Evolutionary conservation across 2,888 invertebrate species (phyloP), one percentile per base, ranked within the genome.

Genomic region (Epinotia demarniana): DNA sequence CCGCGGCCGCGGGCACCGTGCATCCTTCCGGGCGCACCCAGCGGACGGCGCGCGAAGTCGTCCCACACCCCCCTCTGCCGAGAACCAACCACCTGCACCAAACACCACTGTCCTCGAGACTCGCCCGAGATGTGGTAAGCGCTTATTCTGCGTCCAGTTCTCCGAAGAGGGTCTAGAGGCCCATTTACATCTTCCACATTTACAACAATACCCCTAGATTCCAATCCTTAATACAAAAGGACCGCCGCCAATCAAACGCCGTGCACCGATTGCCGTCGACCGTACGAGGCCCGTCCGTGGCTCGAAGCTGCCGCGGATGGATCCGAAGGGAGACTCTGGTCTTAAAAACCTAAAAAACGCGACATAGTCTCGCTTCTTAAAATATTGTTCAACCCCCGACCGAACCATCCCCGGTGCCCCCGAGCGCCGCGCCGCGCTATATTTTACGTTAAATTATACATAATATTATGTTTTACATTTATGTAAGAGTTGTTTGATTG

Each of bases 391-490:
- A 16, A 23, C 19, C 19, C 63, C 46, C 18, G 43, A 57, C 23
- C 11, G 61, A 62, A 13, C 61, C 80, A 79, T 77, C 77, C 79
- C 80, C 72, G 67, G 79, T 79, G 85, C 89, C 88, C 80, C 72
- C 66, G 79, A 79, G 85, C 89, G 89, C 81, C 88, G 80, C 84
- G 85, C 90, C 89, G 85, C 86, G 82, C 53, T 8, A 87, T 90
- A 89, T 91, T 90, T 92, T 89, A 93, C 88, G 90, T 93, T 93
- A 93, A 93, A 92, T 92, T 93, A 94, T 92, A 94, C 92, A 93
- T 92, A 92, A 89, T 93, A 93, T 93, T 93, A 92, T 92, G 93
- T 94, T 93, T 92, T 93, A 94, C 93, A 93, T 93, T 92, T 92
- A 93, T 93, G 93, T 93, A 93, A 93, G 92, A 92, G 91, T 91